phyloP scores from a whole-genome alignment of 2,888 invertebrate genomes.

The Macrosoma leucophasiata region DNA sequence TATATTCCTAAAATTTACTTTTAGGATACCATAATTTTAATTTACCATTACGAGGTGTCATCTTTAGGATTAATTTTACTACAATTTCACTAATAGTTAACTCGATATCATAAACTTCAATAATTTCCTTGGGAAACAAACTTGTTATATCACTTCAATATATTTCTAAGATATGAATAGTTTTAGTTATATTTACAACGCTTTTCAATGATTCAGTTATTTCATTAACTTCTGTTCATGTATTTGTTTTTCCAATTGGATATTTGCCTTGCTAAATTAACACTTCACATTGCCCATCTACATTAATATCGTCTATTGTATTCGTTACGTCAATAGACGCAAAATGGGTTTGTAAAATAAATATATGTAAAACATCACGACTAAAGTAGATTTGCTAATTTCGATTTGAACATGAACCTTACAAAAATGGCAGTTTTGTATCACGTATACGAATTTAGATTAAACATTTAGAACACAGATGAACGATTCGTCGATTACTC shows the following conservation, averaged over 20 bases:
- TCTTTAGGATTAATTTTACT: slow-evolving; percentile 40
- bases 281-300: slow-evolving; percentile 2
- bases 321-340: slow-evolving; percentile 26
- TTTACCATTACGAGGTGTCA: slow-evolving; percentile 29
- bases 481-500: slow-evolving; percentile 32
- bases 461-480: slow-evolving; percentile 48
- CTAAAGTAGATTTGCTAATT: slow-evolving; percentile 30
- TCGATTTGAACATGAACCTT: slow-evolving; percentile 43
- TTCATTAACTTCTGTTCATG: slow-evolving; percentile 20
- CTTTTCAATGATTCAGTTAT: slow-evolving; percentile 32
- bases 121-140: slow-evolving; percentile 72
- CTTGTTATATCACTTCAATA: slow-evolving; percentile 63
- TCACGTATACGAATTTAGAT: slow-evolving; percentile 61
- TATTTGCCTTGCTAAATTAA: too few species aligned
- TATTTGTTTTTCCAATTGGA: slow-evolving; percentile 22
- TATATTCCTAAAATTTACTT: slow-evolving; percentile 22
- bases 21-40: slow-evolving; percentile 14
- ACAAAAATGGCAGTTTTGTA: slow-evolving; percentile 68
- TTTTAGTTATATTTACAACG: slow-evolving; percentile 57
- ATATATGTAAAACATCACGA: slow-evolving; percentile 24
- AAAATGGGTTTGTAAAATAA: slow-evolving; percentile 25
- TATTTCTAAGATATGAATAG: slow-evolving; percentile 71
- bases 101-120: slow-evolving; percentile 63
- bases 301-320: slow-evolving; percentile 8
- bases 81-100: slow-evolving; percentile 62